Conservation (phyloP, 2,113 vertebrate genomes). For the Takifugu flavidus region DNA sequence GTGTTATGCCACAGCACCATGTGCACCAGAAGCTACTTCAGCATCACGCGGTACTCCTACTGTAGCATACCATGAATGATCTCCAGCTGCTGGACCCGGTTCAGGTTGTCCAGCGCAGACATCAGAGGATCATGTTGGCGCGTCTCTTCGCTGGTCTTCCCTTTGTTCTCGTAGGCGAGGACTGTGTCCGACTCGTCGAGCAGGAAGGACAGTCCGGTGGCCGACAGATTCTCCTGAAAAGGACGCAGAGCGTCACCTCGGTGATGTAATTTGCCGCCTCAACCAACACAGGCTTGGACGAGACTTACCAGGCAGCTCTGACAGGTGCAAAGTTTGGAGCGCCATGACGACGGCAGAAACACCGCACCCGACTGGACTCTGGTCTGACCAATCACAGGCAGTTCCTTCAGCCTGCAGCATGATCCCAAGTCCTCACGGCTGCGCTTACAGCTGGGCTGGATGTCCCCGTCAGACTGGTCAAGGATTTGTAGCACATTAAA, state of each 20-base stretch:
- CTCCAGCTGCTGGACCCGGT: constrained; percentile 93
- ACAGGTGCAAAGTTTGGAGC: constrained; percentile 87
- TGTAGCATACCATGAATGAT: constrained; percentile 83
- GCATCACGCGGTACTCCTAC: too few species aligned
- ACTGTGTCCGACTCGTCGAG: constrained; percentile 92
- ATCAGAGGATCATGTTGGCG: constrained; percentile 84
- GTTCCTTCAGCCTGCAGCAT: constrained; percentile 77
- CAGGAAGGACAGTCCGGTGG: constrained; percentile 84
- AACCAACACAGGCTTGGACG: background rate
- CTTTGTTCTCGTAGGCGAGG: constrained; percentile 92
- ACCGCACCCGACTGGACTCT: constrained; percentile 78
- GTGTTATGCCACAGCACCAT: too few species aligned
- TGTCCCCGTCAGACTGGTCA: background rate
- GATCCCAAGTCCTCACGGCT: constrained; percentile 48
- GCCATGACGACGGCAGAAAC: constrained; percentile 90
- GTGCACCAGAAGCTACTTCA: too few species aligned
- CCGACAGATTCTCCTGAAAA: constrained; percentile 78
- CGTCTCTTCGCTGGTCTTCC: constrained; percentile 79
- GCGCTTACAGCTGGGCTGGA: constrained; percentile 62
- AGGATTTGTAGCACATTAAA: too few species aligned
- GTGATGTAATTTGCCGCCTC: background rate
- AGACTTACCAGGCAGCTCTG: constrained; percentile 78
- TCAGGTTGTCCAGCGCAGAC: constrained; percentile 90
- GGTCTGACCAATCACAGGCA: constrained; percentile 61
- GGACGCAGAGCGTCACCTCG: background rate